Evolutionary conservation across 2,797 vertebrate genomes (phyloP).

Genomic region (Erithacus rubecula): DNA sequence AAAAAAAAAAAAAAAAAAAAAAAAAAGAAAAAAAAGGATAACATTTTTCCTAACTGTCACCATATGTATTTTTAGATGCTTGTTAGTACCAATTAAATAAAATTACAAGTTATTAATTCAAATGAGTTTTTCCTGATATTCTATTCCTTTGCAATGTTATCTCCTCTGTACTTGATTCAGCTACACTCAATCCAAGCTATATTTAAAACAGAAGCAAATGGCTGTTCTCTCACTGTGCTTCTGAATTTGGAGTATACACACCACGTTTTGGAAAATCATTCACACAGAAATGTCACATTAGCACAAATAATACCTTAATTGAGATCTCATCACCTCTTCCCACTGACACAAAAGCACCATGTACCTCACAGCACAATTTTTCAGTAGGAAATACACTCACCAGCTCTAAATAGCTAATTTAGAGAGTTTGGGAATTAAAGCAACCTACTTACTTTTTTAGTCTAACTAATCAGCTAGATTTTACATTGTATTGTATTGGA

Average conservation of each 20-base stretch:
- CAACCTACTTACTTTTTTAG: neutral
- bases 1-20: neutral
- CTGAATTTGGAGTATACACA: neutral
- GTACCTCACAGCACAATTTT: neutral
- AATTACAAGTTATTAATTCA: constrained; percentile 1
- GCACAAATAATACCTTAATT: neutral
- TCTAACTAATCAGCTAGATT: neutral
- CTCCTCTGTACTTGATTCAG: neutral
- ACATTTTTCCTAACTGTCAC: neutral
- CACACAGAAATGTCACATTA: neutral
- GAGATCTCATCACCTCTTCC: fast-evolving
- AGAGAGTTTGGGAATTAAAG: neutral
- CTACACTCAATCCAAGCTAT: neutral
- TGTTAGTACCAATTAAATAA: neutral
- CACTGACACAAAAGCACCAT: neutral
- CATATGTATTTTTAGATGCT: neutral
- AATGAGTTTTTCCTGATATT: neutral
- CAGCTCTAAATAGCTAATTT: neutral
- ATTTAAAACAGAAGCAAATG: neutral
- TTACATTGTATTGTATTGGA: neutral
- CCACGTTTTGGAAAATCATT: neutral
- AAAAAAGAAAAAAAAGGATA: neutral
- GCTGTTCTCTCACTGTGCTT: neutral
- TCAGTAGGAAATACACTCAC: neutral
- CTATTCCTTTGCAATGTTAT: neutral